Evolutionary conservation across 2,888 invertebrate species (phyloP).

Genomic region (Pogonocherus hispidulus): DNA sequence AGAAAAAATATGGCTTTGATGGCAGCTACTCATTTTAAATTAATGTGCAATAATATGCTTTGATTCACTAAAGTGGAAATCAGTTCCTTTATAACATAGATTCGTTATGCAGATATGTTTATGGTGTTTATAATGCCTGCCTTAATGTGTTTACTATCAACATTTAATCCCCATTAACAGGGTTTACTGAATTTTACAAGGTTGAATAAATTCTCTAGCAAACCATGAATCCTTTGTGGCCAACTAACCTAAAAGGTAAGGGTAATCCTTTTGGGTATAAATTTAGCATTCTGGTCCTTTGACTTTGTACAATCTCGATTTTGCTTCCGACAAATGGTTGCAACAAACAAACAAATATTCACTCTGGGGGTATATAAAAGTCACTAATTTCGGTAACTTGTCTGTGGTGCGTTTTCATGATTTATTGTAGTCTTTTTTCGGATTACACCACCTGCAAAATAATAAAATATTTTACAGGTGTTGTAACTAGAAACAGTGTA

Average conservation of each 20-base stretch:
- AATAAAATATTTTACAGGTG: no score
- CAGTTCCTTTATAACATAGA: not conserved
- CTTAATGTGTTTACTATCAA: not conserved
- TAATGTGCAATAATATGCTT: no score
- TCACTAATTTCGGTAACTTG: no score
- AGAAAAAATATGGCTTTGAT: no score
- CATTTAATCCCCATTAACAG: slow-evolving; percentile 10
- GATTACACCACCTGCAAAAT: no score
- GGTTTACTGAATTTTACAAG: slow-evolving; percentile 7
- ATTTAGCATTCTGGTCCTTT: slow-evolving; percentile 8
- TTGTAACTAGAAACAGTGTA: no score
- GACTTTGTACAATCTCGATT: slow-evolving; percentile 9
- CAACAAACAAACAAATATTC: not conserved
- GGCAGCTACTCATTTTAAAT: no score
- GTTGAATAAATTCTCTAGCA: slow-evolving; percentile 8
- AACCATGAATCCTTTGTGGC: slow-evolving; percentile 19
- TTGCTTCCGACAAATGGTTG: not conserved
- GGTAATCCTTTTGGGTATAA: slow-evolving; percentile 14
- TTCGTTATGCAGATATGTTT: not conserved
- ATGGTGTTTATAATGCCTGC: not conserved
- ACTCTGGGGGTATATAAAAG: no score
- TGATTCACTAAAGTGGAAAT: no score
- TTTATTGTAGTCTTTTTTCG: no score
- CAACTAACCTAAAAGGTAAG: slow-evolving; percentile 16
- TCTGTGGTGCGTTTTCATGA: no score